Conservation (phyloP, 1,140 invertebrate genomes). For the Drosophila ohnishii region DNA sequence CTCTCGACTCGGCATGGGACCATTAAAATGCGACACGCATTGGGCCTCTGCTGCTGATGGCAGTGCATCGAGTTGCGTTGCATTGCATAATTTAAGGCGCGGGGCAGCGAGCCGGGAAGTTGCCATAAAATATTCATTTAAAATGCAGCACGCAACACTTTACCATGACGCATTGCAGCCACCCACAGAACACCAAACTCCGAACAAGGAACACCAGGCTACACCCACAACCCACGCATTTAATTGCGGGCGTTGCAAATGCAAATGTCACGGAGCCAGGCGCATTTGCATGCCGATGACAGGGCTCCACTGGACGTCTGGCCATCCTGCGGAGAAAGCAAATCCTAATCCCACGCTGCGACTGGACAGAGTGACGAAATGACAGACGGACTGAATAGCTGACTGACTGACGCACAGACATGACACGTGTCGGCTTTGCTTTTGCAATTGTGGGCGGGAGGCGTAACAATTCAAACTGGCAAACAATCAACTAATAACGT, state of each 20-base stretch:
- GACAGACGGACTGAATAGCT: constrained; percentile 2
- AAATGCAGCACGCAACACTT: constrained; percentile 80
- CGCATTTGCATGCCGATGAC: constrained; percentile 58
- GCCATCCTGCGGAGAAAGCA: constrained; percentile 30
- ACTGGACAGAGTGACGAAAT: constrained; percentile 23
- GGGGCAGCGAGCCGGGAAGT: constrained; percentile 43
- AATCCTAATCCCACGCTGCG: constrained; percentile 47
- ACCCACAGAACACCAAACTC: constrained; percentile 12
- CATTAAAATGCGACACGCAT: constrained; percentile 79
- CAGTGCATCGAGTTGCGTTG: constrained; percentile 60
- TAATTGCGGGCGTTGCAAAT: constrained; percentile 57
- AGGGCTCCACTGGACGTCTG: constrained; percentile 51
- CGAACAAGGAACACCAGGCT: neutral
- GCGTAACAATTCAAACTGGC: constrained; percentile 45
- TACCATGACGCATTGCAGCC: constrained; percentile 61
- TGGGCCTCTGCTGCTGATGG: constrained; percentile 44
- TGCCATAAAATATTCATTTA: constrained; percentile 78
- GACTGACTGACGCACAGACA: constrained; percentile 3
- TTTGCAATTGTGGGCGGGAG: constrained; percentile 25
- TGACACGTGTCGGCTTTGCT: constrained; percentile 27
- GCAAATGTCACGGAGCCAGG: constrained; percentile 44
- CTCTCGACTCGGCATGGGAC: constrained; percentile 15
- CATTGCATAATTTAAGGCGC: constrained; percentile 77
- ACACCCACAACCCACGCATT: constrained; percentile 39
- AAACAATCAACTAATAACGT: constrained; percentile 56